These are phyloP conservation scores for Archaeoteleia sp. DNA, from an alignment of 2,888 invertebrate species.

Conservation along the genomic window DNA sequence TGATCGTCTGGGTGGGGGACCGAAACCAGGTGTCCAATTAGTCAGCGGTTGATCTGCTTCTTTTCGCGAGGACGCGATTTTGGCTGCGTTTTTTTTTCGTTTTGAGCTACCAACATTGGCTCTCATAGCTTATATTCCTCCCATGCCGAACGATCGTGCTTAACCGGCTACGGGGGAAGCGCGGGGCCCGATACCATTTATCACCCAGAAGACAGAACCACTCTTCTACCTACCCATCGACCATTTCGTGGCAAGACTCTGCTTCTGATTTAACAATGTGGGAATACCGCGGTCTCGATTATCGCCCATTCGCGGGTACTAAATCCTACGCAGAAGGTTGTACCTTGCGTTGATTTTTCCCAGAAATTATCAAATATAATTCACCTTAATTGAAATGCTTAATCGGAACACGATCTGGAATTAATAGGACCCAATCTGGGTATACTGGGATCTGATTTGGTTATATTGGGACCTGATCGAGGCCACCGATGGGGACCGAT, in stretches of 20 bases:
- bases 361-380: too few relatives aligned
- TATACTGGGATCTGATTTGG: too few relatives aligned
- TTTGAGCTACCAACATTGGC: constrained; percentile 26
- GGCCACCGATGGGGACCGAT: too few relatives aligned
- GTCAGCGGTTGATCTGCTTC: constrained; percentile 24
- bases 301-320: constrained; percentile 27
- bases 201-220: constrained; percentile 55
- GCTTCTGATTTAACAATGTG: constrained; percentile 55
- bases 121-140: constrained; percentile 27
- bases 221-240: constrained; percentile 47
- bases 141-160: constrained; percentile 34
- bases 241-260: constrained; percentile 41
- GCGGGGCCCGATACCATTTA: constrained; percentile 57
- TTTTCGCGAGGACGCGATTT: constrained; percentile 16
- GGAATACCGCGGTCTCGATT: constrained; percentile 54
- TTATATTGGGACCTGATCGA: too few relatives aligned
- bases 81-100: constrained; percentile 16
- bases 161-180: constrained; percentile 52
- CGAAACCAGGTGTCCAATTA: constrained; percentile 54
- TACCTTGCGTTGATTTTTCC: too few relatives aligned
- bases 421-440: too few relatives aligned
- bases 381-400: too few relatives aligned
- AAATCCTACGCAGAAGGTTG: too few relatives aligned
- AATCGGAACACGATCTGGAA: too few relatives aligned
- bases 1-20: constrained; percentile 49